phyloP scores from a whole-genome alignment of 2,113 vertebrate genomes.

The Scopus umbretta region DNA sequence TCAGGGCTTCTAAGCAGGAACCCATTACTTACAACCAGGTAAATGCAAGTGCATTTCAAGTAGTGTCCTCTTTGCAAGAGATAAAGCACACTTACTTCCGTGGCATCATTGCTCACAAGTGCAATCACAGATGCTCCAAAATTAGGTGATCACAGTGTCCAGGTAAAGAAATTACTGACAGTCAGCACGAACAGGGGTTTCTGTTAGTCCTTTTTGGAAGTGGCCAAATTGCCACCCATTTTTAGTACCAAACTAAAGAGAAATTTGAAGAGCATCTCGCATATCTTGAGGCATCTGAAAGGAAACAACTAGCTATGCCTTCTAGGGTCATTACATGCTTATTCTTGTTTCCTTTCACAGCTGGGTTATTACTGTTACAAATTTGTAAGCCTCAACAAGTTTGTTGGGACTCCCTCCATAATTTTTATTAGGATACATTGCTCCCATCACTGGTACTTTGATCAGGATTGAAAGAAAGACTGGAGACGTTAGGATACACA shows the following conservation, averaged over 20 bases:
- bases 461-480: background rate
- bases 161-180: background rate
- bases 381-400: background rate
- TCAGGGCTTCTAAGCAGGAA: conserved; percentile 77
- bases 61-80: background rate
- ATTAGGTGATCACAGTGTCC: background rate
- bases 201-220: background rate
- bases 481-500: background rate
- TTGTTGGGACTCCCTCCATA: background rate
- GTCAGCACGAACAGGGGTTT: background rate
- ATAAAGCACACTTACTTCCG: accelerated
- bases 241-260: background rate
- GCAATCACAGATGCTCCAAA: background rate
- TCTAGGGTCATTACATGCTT: background rate
- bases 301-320: background rate
- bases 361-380: background rate
- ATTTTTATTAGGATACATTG: background rate
- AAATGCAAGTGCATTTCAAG: background rate
- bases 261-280: background rate
- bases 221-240: background rate
- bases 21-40: conserved; percentile 92
- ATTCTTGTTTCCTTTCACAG: background rate
- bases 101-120: background rate
- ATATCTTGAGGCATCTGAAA: background rate
- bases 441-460: background rate